These are phyloP conservation scores for Vanessa tameamea DNA, from an alignment of 1,140 invertebrate genomes.

Conservation along the genomic window DNA sequence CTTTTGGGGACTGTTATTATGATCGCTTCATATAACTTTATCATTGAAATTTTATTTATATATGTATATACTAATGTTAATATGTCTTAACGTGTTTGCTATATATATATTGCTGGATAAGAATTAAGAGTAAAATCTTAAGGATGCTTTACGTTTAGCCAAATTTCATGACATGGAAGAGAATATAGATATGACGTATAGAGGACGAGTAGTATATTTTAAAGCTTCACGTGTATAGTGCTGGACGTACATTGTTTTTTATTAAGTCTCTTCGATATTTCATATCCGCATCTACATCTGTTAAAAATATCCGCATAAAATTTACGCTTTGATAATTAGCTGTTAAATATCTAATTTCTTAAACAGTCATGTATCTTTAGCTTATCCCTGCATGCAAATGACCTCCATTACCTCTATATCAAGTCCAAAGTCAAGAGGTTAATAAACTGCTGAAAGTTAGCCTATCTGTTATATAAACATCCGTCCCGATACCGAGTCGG, in stretches of 20 bases:
- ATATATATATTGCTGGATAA: no score
- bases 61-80: no score
- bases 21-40: background rate
- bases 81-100: no score
- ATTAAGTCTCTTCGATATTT: no score
- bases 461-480: constrained; percentile 64
- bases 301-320: background rate
- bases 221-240: no score
- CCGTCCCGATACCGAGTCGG: constrained; percentile 53
- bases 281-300: background rate
- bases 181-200: no score
- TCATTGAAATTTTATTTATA: background rate
- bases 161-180: no score
- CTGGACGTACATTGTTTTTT: no score
- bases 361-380: background rate
- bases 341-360: background rate
- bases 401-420: constrained; percentile 27
- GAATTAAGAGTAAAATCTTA: no score
- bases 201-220: no score
- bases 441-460: constrained; percentile 54
- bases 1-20: constrained; percentile 20
- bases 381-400: constrained; percentile 13
- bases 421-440: constrained; percentile 55
- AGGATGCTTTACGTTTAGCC: no score
- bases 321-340: background rate